These are phyloP conservation scores for Lagocephalus sceleratus DNA, from an alignment of 2,797 vertebrate species.

Conservation along the genomic window DNA sequence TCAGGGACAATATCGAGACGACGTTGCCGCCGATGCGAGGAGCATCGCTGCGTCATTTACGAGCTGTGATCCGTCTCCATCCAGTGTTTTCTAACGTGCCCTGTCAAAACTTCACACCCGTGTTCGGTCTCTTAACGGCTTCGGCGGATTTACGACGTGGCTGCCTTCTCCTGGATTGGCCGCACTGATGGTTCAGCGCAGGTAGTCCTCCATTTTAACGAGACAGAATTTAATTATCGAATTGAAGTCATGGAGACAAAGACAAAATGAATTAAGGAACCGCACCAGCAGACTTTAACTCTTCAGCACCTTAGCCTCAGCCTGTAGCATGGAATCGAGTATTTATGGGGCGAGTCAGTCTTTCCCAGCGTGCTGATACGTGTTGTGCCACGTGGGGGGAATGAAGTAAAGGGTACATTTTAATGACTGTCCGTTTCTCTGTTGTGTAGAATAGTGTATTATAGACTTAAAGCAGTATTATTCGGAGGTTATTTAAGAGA, in stretches of 20 bases:
- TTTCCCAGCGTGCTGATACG: slow-evolving; percentile 69
- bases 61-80: slow-evolving; percentile 60
- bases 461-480: slow-evolving; percentile 87
- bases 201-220: no score
- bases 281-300: slow-evolving; percentile 54
- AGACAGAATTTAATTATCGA: no score
- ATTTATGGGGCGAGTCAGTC: slow-evolving; percentile 56
- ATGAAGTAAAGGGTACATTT: slow-evolving; percentile 86
- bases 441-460: slow-evolving; percentile 84
- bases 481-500: slow-evolving; percentile 88
- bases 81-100: slow-evolving; percentile 45
- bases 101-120: slow-evolving; percentile 16
- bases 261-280: no score
- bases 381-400: slow-evolving; percentile 71
- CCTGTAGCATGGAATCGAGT: slow-evolving; percentile 76
- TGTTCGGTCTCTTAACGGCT: slow-evolving; percentile 44
- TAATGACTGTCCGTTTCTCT: slow-evolving; percentile 55
- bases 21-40: slow-evolving; percentile 51
- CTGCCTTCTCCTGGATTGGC: no score
- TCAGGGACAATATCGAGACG: slow-evolving; percentile 71
- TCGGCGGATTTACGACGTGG: slow-evolving; percentile 52
- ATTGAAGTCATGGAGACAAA: no score
- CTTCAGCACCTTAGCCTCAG: slow-evolving; percentile 77
- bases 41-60: slow-evolving; percentile 22
- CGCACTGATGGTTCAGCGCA: no score